These are phyloP conservation scores for Platycheirus albimanus DNA, from an alignment of 2,888 invertebrate species.

Conservation along the genomic window DNA sequence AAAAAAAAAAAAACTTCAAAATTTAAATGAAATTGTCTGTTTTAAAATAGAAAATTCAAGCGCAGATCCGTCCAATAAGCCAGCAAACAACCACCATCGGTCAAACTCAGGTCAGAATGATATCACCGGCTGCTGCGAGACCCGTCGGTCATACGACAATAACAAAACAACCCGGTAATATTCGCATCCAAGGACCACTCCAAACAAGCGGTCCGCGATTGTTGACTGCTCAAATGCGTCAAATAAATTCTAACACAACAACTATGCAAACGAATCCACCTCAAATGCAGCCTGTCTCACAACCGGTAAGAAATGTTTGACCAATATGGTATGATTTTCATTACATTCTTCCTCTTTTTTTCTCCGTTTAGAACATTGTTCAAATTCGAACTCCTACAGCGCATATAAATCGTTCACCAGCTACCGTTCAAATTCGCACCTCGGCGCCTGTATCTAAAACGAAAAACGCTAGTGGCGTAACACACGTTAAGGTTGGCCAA, in stretches of 20 bases:
- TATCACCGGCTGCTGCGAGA: constrained; percentile 83
- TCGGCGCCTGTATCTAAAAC: constrained; percentile 78
- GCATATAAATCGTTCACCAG: constrained; percentile 78
- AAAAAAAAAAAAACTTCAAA: neutral
- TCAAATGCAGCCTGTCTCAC: constrained; percentile 81
- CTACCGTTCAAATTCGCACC: constrained; percentile 81
- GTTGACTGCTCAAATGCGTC: constrained; percentile 80
- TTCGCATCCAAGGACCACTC: constrained; percentile 80
- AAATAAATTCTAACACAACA: constrained; percentile 76
- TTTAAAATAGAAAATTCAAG: constrained; percentile 81
- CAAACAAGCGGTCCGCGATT: constrained; percentile 79
- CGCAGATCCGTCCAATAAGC: constrained; percentile 84
- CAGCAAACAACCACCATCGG: constrained; percentile 84
- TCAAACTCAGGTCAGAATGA: constrained; percentile 86
- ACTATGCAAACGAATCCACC: constrained; percentile 78
- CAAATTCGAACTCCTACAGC: constrained; percentile 80
- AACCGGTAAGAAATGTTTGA: constrained; percentile 79
- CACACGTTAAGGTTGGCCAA: constrained; percentile 82
- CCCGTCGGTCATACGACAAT: constrained; percentile 83
- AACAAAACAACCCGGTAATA: constrained; percentile 81
- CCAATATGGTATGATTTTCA: constrained; percentile 74
- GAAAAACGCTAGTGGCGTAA: constrained; percentile 77
- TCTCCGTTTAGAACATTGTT: constrained; percentile 80
- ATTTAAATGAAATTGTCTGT: neutral
- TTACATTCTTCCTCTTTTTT: constrained; percentile 60